Evolutionary conservation across 2,888 invertebrate genomes (phyloP).

Genomic region (Epistrophe grossulariae): DNA sequence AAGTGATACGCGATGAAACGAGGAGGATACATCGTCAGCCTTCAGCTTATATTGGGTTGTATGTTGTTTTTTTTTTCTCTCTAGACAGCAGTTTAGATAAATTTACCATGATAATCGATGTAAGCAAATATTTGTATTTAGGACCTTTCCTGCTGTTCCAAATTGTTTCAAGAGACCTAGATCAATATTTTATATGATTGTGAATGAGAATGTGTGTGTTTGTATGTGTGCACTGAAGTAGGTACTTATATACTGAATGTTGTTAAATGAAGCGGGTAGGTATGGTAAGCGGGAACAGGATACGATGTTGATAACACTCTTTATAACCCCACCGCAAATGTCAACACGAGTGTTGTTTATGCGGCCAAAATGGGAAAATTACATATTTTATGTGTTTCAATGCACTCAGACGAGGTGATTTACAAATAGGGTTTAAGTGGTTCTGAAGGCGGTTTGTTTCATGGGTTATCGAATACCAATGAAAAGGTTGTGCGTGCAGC

Average conservation of each 20-base stretch:
- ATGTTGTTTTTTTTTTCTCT: background rate
- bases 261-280: background rate
- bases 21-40: background rate
- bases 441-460: slow-evolving; percentile 1
- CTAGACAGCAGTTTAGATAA: slow-evolving; percentile 67
- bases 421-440: slow-evolving; percentile 44
- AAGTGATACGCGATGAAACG: background rate
- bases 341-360: slow-evolving; percentile 59
- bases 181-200: slow-evolving; percentile 29
- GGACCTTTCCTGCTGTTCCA: slow-evolving; percentile 7
- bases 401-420: slow-evolving; percentile 56
- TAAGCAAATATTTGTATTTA: slow-evolving; percentile 56
- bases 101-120: slow-evolving; percentile 71
- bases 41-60: background rate
- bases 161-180: slow-evolving; percentile 10
- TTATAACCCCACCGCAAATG: slow-evolving; percentile 41
- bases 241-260: slow-evolving; percentile 33
- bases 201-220: background rate
- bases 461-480: slow-evolving; percentile 4
- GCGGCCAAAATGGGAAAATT: slow-evolving; percentile 41
- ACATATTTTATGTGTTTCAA: slow-evolving; percentile 49
- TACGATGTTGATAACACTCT: slow-evolving; percentile 34
- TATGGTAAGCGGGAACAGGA: background rate
- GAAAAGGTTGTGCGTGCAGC: background rate
- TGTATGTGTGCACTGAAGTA: background rate